Evolutionary conservation across 2,113 vertebrate species (phyloP).

Genomic region (Calypte anna): DNA sequence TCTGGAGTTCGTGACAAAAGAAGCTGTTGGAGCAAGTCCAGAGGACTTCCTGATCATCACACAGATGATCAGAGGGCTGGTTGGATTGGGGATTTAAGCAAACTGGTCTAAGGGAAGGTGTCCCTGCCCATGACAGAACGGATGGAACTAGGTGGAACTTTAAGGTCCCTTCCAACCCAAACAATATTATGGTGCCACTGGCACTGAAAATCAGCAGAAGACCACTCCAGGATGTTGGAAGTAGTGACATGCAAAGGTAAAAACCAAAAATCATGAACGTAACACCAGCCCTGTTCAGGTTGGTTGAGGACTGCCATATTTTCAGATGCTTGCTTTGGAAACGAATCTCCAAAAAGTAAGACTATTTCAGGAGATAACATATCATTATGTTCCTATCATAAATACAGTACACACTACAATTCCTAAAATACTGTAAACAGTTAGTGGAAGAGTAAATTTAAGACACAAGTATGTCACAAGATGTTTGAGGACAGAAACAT

Average conservation of each 20-base stretch:
- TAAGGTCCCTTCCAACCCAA: background rate
- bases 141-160: background rate
- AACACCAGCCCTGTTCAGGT: background rate
- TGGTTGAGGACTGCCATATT: background rate
- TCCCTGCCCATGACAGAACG: background rate
- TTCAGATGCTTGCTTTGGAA: background rate
- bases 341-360: background rate
- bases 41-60: background rate
- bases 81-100: accelerated
- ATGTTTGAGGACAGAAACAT: background rate
- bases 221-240: background rate
- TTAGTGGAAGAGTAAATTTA: background rate
- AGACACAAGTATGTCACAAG: background rate
- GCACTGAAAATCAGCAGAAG: background rate
- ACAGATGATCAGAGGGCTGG: background rate
- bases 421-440: background rate
- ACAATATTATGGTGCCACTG: background rate
- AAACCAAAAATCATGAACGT: background rate
- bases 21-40: accelerated
- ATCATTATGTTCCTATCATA: background rate
- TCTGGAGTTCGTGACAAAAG: background rate
- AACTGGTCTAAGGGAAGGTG: background rate
- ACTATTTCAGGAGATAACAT: background rate
- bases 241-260: accelerated
- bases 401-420: background rate